phyloP scores from a whole-genome alignment of 2,113 vertebrate species.

The Toxotes chatareus region DNA sequence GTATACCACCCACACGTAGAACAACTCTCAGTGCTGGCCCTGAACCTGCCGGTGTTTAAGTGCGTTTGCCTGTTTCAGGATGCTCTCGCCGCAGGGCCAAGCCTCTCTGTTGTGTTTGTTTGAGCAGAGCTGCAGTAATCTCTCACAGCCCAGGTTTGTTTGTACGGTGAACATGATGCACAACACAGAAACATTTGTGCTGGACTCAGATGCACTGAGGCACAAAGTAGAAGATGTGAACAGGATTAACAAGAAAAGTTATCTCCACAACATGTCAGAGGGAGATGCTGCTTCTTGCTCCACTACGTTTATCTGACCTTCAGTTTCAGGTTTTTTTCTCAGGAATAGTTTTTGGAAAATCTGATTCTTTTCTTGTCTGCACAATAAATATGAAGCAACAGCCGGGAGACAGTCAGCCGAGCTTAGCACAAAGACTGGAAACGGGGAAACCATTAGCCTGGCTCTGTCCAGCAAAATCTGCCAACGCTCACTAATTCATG shows the following conservation, averaged over 20 bases:
- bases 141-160: slow-evolving; percentile 8
- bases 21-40: neutral
- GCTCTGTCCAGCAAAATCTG: too few species aligned
- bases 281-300: too few species aligned
- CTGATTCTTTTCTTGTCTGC: too few species aligned
- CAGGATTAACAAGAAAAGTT: neutral
- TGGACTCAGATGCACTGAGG: neutral
- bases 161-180: slow-evolving; percentile 25
- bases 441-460: neutral
- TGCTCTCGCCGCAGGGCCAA: slow-evolving; percentile 20
- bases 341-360: too few species aligned
- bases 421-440: neutral
- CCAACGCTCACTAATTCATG: too few species aligned
- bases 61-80: slow-evolving; percentile 31
- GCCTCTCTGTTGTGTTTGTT: slow-evolving; percentile 39
- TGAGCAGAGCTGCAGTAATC: slow-evolving; percentile 44
- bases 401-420: neutral
- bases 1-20: slow-evolving; percentile 40
- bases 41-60: slow-evolving; percentile 29
- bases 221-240: neutral
- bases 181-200: neutral
- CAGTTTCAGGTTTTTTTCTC: too few species aligned
- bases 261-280: too few species aligned
- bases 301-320: too few species aligned
- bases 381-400: neutral